Evolutionary conservation across 35 echinoderm and acorn worm species (phyloP).

Genomic region (Eucidaris tribuloides): DNA sequence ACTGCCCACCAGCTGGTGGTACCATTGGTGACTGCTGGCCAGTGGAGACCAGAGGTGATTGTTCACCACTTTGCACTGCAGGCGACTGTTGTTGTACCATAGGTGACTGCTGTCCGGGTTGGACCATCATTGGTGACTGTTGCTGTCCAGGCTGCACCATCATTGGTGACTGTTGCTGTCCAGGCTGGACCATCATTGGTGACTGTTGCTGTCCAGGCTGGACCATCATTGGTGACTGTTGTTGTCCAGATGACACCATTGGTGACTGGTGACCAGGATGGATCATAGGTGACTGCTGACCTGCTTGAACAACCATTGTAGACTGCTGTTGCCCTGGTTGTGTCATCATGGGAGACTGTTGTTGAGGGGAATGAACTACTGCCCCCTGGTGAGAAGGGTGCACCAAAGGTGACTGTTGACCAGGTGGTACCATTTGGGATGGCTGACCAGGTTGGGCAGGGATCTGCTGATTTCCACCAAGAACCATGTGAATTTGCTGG

Average conservation of each 20-base stretch:
- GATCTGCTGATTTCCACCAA: slow-evolving; percentile 6
- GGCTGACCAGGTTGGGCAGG: slow-evolving; percentile 19
- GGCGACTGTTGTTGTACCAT: not conserved
- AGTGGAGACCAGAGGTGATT: slow-evolving; percentile 14
- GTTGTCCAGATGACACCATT: slow-evolving; percentile 17
- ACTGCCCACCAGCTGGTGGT: slow-evolving; percentile 52
- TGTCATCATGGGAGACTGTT: slow-evolving; percentile 62
- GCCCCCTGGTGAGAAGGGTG: slow-evolving; percentile 15
- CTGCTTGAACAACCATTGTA: slow-evolving; percentile 29
- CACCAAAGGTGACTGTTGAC: slow-evolving; percentile 50
- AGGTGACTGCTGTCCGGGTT: slow-evolving; percentile 43
- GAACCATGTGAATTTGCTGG: not conserved
- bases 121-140: slow-evolving; percentile 25
- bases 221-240: slow-evolving; percentile 44
- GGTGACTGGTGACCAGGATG: slow-evolving; percentile 53
- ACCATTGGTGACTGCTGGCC: slow-evolving; percentile 67
- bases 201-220: slow-evolving; percentile 30
- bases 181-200: slow-evolving; percentile 37
- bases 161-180: slow-evolving; percentile 55
- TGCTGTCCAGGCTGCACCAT: slow-evolving; percentile 24
- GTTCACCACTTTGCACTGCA: slow-evolving; percentile 12
- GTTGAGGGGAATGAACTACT: slow-evolving; percentile 18
- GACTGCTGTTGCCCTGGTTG: slow-evolving; percentile 32
- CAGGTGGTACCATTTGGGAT: slow-evolving; percentile 51
- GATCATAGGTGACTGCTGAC: slow-evolving; percentile 68